Conservation (phyloP, 2,797 vertebrate genomes). For the Helicolenus hilgendorfi region DNA sequence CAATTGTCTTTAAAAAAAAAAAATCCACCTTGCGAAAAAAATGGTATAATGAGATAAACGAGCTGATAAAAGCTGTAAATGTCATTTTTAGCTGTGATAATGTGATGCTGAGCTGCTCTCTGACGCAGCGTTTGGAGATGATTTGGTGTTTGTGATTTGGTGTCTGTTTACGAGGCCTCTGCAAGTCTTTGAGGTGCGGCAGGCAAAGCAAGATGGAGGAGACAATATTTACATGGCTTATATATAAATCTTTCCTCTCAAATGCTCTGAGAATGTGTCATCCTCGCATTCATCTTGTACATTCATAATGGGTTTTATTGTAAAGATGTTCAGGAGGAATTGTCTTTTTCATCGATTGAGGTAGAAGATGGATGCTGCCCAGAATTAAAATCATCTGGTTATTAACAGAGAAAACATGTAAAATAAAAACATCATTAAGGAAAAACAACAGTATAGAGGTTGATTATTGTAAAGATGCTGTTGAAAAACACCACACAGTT, state of each 20-base stretch:
- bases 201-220: slow-evolving; percentile 83
- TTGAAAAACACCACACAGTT: not conserved
- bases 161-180: slow-evolving; percentile 83
- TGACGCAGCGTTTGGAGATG: slow-evolving; percentile 71
- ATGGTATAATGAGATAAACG: not conserved
- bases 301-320: no score
- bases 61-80: not conserved
- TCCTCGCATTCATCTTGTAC: not conserved
- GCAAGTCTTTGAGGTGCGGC: slow-evolving; percentile 79
- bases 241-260: not conserved
- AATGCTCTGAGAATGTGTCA: no score
- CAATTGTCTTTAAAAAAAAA: not conserved
- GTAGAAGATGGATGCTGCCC: not conserved
- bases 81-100: not conserved
- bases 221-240: slow-evolving; percentile 67
- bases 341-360: not conserved
- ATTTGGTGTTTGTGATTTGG: slow-evolving; percentile 27
- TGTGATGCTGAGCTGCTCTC: slow-evolving; percentile 62
- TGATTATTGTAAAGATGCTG: not conserved
- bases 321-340: not conserved
- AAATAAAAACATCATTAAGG: no score
- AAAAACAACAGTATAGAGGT: accelerated
- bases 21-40: not conserved
- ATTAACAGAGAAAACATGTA: not conserved
- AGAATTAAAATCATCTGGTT: not conserved